phyloP scores from a whole-genome alignment of 2,113 vertebrate genomes.

The Pseudolaguvia tuberculata region DNA sequence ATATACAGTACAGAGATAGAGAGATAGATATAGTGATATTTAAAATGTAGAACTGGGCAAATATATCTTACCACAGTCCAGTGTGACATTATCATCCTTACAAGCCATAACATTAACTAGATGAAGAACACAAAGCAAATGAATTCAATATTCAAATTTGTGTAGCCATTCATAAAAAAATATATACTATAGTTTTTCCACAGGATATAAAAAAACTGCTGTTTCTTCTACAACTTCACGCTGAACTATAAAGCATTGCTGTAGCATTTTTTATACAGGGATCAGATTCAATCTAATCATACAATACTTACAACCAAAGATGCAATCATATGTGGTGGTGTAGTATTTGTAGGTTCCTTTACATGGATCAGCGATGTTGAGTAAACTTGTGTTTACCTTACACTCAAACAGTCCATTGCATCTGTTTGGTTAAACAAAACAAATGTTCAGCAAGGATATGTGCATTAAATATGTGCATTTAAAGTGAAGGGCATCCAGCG shows the following conservation, averaged over 20 bases:
- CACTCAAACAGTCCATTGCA: neutral
- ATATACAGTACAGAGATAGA: no score
- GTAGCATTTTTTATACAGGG: neutral
- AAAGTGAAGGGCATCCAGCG: no score
- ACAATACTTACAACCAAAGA: neutral
- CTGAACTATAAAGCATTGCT: neutral
- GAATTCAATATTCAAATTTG: neutral
- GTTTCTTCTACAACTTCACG: neutral
- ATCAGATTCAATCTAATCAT: neutral
- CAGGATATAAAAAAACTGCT: neutral
- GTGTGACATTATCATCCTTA: neutral
- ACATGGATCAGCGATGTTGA: neutral
- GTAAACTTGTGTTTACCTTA: neutral
- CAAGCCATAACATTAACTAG: slow-evolving; percentile 14
- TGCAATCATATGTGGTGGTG: neutral
- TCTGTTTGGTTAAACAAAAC: neutral
- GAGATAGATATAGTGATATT: no score
- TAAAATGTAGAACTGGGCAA: neutral
- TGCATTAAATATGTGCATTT: no score
- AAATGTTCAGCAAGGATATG: no score
- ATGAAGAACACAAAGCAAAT: neutral
- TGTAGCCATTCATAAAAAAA: neutral
- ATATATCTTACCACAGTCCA: slow-evolving; percentile 28
- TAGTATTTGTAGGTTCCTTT: neutral
- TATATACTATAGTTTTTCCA: neutral